phyloP scores from a whole-genome alignment of 2,113 vertebrate genomes.

The Cottus gobio region DNA sequence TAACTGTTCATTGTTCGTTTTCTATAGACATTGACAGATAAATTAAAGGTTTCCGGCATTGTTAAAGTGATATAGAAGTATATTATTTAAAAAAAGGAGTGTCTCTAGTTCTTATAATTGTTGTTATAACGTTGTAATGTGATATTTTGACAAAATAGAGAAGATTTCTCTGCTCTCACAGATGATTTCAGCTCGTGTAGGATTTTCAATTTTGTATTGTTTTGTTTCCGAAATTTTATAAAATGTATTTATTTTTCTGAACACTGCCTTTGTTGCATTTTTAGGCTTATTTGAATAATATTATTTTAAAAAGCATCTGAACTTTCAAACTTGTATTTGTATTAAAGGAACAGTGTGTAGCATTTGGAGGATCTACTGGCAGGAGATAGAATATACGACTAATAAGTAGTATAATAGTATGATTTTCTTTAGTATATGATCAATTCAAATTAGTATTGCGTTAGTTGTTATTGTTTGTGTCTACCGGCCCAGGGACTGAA shows the following conservation, averaged over 20 bases:
- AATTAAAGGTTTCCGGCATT: not conserved
- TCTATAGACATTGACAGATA: not conserved
- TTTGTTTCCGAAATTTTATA: constrained; percentile 24
- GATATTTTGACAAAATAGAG: constrained; percentile 2
- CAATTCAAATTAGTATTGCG: not conserved
- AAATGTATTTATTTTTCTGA: constrained; percentile 44
- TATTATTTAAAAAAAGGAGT: not conserved
- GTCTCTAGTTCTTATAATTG: constrained; percentile 5
- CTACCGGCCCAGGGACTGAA: not conserved
- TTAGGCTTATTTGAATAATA: constrained; percentile 8
- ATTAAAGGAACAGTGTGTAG: not conserved
- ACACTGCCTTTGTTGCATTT: constrained; percentile 62
- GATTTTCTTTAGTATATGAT: not conserved
- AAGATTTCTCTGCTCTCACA: not conserved
- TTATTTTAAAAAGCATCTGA: constrained; percentile 31
- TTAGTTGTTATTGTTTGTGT: not conserved
- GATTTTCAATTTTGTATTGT: constrained; percentile 40
- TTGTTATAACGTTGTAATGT: not conserved
- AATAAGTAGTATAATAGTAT: not conserved
- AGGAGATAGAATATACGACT: not conserved
- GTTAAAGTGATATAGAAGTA: constrained; percentile 1
- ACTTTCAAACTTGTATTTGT: not conserved
- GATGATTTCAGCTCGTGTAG: constrained; percentile 22
- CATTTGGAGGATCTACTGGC: not conserved
- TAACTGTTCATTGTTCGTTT: not conserved